Base-by-base conservation (phyloP, 2,797 vertebrate species). In the Tapera naevia region DNA sequence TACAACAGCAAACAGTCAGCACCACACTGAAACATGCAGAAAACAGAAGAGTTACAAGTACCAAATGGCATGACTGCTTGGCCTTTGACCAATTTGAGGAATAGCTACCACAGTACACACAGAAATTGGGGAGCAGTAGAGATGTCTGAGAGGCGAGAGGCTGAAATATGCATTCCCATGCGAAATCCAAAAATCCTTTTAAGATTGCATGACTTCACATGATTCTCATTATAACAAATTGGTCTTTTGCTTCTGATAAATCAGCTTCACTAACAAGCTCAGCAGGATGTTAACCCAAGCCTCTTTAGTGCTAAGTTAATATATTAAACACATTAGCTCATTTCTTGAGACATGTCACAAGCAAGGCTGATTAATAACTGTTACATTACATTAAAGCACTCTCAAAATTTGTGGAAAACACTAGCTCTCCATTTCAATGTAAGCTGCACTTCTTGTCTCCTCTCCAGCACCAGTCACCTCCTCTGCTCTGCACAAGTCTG, bases 41-140 rank as follows among this genome's bases (percentile, higher is more conserved):
- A 43, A 72, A n/a, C 58, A 51, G 19, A 93, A 58, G 4, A 71
- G 13, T 30, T 41, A 30, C 23, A 30, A 67, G 41, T 7, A 50
- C 14, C 32, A 78, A 60, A 58, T 6, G 10, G 18, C 1, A 2
- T 0, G 2, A n/a, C 37, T 62, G n/a, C 35, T 84, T 5, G 0
- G 45, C 37, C 43, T 66, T 88, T 2, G 0, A 27, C 23, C 46
- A 18, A 41, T 23, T 33, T 16, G 33, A 76, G 35, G 61, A 86
- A 73, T 15, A 9, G 37, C 30, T 50, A 41, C 11, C 33, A 56
- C 5, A 54, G 25, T 13, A 61, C 15, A 8, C 0, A 2, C 1
- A 43, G 53, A 48, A 71, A 64, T 60, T 3, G 2, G 48, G 82
- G 35, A 66, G n/a, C 3, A 73, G 41, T 4, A 80, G 33, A 76